Evolutionary conservation across 1,140 invertebrate genomes (phyloP).

Genomic region (Steinernema feltiae): DNA sequence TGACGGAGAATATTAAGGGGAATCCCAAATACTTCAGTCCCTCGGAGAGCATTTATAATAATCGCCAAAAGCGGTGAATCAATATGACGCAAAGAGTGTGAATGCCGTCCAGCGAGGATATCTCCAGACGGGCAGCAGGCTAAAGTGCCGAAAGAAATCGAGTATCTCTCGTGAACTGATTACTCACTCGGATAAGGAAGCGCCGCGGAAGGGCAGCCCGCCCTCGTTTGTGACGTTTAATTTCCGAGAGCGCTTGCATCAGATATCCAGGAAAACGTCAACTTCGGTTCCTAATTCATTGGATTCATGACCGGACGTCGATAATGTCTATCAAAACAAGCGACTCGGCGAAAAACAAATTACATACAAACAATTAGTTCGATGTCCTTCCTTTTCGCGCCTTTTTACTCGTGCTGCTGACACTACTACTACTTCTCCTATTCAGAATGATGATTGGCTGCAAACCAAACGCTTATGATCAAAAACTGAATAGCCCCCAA

Average conservation of each 20-base stretch:
- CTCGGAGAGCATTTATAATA: neutral
- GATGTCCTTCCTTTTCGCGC: neutral
- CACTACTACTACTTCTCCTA: no score
- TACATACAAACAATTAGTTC: conserved; percentile 3
- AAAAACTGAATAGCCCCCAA: neutral
- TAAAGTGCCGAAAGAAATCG: neutral
- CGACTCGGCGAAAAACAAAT: neutral
- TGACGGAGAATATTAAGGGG: neutral
- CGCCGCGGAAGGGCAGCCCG: neutral
- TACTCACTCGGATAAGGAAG: conserved; percentile 13
- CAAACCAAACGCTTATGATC: neutral
- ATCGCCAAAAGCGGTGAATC: neutral
- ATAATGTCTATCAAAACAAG: conserved; percentile 2
- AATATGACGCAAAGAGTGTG: neutral
- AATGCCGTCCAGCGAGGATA: neutral
- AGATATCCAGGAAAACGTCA: conserved; percentile 3
- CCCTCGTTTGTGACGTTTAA: neutral
- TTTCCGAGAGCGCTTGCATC: conserved; percentile 2
- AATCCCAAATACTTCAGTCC: neutral
- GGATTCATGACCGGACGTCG: neutral
- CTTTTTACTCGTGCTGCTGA: no score
- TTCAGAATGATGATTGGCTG: no score
- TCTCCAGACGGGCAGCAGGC: neutral
- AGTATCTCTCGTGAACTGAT: neutral
- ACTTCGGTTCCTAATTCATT: neutral